Evolutionary conservation across 2,113 vertebrate genomes (phyloP).

Genomic region (Rynchops niger): DNA sequence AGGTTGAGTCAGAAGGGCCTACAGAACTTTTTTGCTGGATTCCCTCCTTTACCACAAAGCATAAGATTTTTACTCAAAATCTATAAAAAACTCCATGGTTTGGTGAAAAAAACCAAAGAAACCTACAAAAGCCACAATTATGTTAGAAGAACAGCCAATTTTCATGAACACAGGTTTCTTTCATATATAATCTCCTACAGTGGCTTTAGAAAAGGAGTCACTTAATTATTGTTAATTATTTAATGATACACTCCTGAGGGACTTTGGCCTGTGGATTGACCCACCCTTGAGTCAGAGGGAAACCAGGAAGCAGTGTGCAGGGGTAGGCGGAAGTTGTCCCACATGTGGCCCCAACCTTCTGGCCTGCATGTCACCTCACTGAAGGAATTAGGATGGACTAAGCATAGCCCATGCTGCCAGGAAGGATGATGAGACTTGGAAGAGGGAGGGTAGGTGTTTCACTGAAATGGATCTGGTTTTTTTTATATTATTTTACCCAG

Average conservation of each 20-base stretch:
- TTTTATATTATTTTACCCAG: not conserved
- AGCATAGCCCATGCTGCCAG: not conserved
- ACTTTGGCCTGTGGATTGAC: not conserved
- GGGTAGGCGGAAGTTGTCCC: not conserved
- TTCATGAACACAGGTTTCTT: not conserved
- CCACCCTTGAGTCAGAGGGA: not conserved
- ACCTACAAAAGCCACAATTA: not conserved
- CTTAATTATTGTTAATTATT: not conserved
- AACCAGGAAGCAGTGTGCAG: not conserved
- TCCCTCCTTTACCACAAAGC: not conserved
- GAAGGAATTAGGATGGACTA: not conserved
- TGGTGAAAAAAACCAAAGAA: not conserved
- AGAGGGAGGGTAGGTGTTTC: not conserved
- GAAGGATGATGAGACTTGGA: not conserved
- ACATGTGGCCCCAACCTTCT: accelerated
- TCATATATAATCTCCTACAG: not conserved
- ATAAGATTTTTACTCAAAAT: not conserved
- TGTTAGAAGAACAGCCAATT: not conserved
- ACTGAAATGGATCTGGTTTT: not conserved
- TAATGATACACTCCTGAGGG: not conserved
- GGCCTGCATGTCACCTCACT: not conserved
- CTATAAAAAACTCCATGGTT: not conserved
- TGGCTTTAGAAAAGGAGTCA: not conserved
- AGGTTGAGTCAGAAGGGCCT: not conserved
- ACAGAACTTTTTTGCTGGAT: not conserved